These are phyloP conservation scores for Macrostomum cliftonense DNA, from an alignment of 2,888 invertebrate species.

Conservation along the genomic window DNA sequence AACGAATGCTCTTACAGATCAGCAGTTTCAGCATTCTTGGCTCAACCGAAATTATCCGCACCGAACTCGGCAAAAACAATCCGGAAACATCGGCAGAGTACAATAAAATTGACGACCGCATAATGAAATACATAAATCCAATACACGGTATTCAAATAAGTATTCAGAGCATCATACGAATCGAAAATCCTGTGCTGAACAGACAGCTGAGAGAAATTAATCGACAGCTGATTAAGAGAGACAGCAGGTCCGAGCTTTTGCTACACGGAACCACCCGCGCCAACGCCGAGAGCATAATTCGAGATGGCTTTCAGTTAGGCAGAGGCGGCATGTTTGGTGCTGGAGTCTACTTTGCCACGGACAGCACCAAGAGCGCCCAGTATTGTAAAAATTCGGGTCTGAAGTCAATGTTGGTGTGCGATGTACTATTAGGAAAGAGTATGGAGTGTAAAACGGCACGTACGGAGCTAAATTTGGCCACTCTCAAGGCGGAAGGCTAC, in stretches of 20 bases:
- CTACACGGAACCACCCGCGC: slow-evolving; percentile 11
- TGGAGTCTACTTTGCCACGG: slow-evolving; percentile 9
- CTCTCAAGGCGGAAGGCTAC: slow-evolving; percentile 3
- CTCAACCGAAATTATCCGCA: too few species aligned
- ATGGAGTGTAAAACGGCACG: neutral
- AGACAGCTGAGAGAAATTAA: too few species aligned
- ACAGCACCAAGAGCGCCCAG: slow-evolving; percentile 14
- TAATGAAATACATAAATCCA: too few species aligned
- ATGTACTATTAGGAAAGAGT: slow-evolving; percentile 12
- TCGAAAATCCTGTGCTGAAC: too few species aligned
- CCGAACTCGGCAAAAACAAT: too few species aligned
- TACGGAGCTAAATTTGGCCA: neutral
- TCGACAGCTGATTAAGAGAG: too few species aligned
- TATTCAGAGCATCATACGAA: too few species aligned
- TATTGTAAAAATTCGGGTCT: slow-evolving; percentile 11
- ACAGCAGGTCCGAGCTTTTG: neutral
- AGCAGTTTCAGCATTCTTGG: too few species aligned
- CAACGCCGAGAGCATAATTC: slow-evolving; percentile 6
- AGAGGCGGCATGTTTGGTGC: slow-evolving; percentile 5
- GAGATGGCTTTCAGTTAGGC: slow-evolving; percentile 11
- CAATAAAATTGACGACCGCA: too few species aligned
- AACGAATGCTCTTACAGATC: too few species aligned
- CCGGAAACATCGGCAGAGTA: too few species aligned
- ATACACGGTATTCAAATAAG: too few species aligned
- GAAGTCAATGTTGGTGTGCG: slow-evolving; percentile 12